These are phyloP conservation scores for Tragelaphus eurycerus DNA, from an alignment of 2,797 vertebrate genomes.

Conservation along the genomic window DNA sequence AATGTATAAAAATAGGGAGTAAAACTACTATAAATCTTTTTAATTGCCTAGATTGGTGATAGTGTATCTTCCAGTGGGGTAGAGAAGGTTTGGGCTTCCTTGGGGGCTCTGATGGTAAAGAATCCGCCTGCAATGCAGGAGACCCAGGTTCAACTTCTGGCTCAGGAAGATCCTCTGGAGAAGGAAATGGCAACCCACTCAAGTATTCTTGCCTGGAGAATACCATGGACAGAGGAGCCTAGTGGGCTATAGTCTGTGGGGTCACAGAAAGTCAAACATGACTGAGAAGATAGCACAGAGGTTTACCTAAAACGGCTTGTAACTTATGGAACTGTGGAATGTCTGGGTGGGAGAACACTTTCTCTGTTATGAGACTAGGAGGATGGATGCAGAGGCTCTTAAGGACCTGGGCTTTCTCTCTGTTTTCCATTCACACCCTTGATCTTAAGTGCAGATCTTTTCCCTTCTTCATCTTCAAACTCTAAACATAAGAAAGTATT, in stretches of 20 bases:
- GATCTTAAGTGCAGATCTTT: neutral
- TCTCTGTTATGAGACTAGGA: neutral
- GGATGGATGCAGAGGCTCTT: fast-evolving
- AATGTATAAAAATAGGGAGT: neutral
- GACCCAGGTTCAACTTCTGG: too few relatives aligned
- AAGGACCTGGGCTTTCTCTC: neutral
- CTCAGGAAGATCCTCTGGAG: too few relatives aligned
- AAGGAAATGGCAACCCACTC: too few relatives aligned
- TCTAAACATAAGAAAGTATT: neutral
- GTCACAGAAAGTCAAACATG: too few relatives aligned
- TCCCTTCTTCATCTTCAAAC: neutral
- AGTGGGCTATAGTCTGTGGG: too few relatives aligned
- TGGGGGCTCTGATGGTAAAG: too few relatives aligned
- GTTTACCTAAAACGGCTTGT: neutral
- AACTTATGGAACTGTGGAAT: neutral
- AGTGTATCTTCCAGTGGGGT: neutral
- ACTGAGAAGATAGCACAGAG: too few relatives aligned
- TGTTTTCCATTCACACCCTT: neutral
- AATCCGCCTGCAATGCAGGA: fast-evolving
- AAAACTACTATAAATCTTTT: neutral
- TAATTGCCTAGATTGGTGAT: neutral
- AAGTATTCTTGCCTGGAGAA: too few relatives aligned
- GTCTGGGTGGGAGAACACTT: neutral
- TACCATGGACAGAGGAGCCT: too few relatives aligned
- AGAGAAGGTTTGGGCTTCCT: neutral